Evolutionary conservation across 2,113 vertebrate species (phyloP).

Genomic region (Myrmophylax atrothorax): DNA sequence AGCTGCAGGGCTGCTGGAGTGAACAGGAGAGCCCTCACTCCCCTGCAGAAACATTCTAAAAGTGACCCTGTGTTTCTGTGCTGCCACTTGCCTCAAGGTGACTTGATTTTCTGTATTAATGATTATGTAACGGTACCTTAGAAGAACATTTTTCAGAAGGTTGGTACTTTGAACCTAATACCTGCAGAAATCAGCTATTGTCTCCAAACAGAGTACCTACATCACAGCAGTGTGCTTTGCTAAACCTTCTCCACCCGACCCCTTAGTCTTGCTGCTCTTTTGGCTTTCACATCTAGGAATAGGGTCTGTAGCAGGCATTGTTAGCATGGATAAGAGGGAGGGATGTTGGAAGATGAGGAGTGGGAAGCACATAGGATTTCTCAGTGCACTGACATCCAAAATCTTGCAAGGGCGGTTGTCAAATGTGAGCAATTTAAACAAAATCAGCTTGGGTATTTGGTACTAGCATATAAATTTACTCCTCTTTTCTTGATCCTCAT

Average conservation of each 20-base stretch:
- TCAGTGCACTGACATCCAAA: background rate
- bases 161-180: background rate
- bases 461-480: background rate
- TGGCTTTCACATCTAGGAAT: background rate
- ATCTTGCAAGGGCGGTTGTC: background rate
- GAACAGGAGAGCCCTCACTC: background rate
- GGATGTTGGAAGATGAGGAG: background rate
- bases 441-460: background rate
- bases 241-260: background rate
- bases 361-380: background rate
- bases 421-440: background rate
- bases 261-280: background rate
- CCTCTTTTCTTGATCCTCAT: background rate
- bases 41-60: slow-evolving; percentile 63
- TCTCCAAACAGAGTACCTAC: background rate
- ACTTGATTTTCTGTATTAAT: background rate
- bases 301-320: background rate
- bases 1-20: background rate
- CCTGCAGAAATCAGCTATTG: background rate
- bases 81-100: slow-evolving; percentile 75
- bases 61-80: slow-evolving; percentile 78
- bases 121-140: background rate
- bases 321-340: background rate
- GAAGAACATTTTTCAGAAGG: background rate
- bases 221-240: background rate